Evolutionary conservation across 2,888 invertebrate species (phyloP), one percentile per base, ranked within the genome.

Genomic region (Tipula helvola): DNA sequence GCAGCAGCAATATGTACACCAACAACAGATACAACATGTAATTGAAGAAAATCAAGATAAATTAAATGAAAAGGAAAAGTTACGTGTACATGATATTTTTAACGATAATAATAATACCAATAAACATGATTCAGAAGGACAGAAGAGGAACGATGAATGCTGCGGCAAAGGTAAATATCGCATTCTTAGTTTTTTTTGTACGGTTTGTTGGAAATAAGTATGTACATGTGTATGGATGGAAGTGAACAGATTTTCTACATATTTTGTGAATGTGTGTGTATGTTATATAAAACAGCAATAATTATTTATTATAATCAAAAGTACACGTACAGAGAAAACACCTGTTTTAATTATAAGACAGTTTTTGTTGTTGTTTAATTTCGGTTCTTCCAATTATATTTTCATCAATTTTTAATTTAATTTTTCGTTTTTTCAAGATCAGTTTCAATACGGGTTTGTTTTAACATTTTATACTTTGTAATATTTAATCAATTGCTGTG

Each of bases 71-170:
- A 71, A 71, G 71, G 71, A 71, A 71, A 71, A 71, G 71, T 71
- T 71, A 71, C 71, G 71, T 71, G 71, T 71, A 71, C 71, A 71
- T 71, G 71, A 71, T 71, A 28, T 71, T 71, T 71, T 10, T 28
- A 71, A 71, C 71, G 71, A 71, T 71, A 71, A 28, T 71, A 71
- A 28, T 71, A 71, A 71, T 71, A 28, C 71, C 71, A 71, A 71
- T 71, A 71, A 71, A 71, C 71, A 71, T 71, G 71, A 71, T 71
- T 71, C 71, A 71, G 71, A 71, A 71, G 71, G 71, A 71, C 71
- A 71, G 71, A 18, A 71, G 71, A 71, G 71, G 28, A 71, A 71
- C 28, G 71, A 71, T 71, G 71, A 71, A 71, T 71, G 71, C 28
- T 28, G 71, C 28, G 28, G 71, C 71, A 71, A 71, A 71, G 71